Evolutionary conservation across 2,797 vertebrate genomes (phyloP).

Genomic region (Anguilla anguilla): DNA sequence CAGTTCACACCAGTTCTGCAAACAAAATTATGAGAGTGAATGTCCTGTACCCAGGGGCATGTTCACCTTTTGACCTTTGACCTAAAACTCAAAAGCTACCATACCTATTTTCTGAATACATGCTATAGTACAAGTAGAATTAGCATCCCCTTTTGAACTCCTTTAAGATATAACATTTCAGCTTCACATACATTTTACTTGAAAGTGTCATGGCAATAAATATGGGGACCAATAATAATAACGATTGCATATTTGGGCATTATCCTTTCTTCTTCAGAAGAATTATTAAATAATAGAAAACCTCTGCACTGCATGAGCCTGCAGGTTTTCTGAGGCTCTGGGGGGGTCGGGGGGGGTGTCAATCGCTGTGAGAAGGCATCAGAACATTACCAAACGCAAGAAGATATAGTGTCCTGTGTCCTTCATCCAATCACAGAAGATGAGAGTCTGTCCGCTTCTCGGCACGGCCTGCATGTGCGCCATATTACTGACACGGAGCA

Average conservation of each 20-base stretch:
- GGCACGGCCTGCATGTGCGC: neutral
- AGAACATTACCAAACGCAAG: neutral
- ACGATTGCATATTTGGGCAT: neutral
- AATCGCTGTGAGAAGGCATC: neutral
- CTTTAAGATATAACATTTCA: slow-evolving; percentile 11
- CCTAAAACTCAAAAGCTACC: neutral
- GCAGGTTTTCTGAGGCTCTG: neutral
- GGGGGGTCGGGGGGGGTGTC: no score
- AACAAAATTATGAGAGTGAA: slow-evolving; percentile 2
- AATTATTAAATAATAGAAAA: slow-evolving; percentile 4
- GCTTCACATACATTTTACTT: slow-evolving; percentile 10
- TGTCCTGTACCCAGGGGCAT: neutral
- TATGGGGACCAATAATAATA: neutral
- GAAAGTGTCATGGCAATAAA: slow-evolving; percentile 4
- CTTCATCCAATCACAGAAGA: neutral
- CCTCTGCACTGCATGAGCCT: slow-evolving; percentile 19
- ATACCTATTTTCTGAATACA: neutral
- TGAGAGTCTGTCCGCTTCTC: neutral
- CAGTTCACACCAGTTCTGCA: slow-evolving; percentile 17
- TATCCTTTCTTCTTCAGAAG: slow-evolving; percentile 1
- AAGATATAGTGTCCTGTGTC: neutral
- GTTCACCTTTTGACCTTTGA: neutral
- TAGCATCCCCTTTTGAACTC: neutral
- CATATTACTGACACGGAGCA: no score
- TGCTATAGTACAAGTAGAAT: neutral